These are phyloP conservation scores for Gymnocheta viridis DNA, from an alignment of 2,888 invertebrate species.

Conservation along the genomic window DNA sequence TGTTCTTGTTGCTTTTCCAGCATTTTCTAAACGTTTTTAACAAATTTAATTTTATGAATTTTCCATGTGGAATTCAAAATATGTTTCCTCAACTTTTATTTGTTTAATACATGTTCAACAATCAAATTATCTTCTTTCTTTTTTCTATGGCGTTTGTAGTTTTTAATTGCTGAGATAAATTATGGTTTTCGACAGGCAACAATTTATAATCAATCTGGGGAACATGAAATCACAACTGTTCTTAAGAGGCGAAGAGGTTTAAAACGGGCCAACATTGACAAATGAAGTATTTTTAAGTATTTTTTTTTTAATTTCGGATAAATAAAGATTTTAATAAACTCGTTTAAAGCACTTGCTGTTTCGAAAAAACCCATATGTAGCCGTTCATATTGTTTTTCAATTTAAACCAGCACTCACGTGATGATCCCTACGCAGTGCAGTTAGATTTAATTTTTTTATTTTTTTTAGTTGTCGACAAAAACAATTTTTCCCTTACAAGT, in stretches of 20 bases:
- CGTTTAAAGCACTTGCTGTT: too few relatives aligned
- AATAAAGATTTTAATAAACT: background rate
- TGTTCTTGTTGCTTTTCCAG: slow-evolving; percentile 17
- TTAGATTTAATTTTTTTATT: too few relatives aligned
- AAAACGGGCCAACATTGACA: background rate
- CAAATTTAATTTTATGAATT: slow-evolving; percentile 61
- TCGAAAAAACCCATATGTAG: too few relatives aligned
- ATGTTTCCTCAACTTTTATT: slow-evolving; percentile 56
- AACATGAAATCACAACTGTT: slow-evolving; percentile 16
- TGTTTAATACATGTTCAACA: slow-evolving; percentile 44
- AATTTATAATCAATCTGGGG: background rate
- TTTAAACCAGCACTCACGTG: too few relatives aligned
- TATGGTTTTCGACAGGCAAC: slow-evolving; percentile 17
- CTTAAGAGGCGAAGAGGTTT: background rate
- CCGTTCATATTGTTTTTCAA: too few relatives aligned
- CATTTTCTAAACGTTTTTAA: slow-evolving; percentile 45
- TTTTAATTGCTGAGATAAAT: slow-evolving; percentile 48
- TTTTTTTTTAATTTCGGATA: background rate
- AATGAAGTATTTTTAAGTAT: background rate
- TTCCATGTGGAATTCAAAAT: slow-evolving; percentile 56
- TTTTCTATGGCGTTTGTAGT: slow-evolving; percentile 17
- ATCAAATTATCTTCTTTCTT: background rate
- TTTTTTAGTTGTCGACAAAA: too few relatives aligned
- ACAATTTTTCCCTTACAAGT: too few relatives aligned
- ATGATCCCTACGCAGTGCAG: too few relatives aligned